Base-by-base conservation (phyloP, 2,888 invertebrate species). In the Gymnocheta viridis region DNA sequence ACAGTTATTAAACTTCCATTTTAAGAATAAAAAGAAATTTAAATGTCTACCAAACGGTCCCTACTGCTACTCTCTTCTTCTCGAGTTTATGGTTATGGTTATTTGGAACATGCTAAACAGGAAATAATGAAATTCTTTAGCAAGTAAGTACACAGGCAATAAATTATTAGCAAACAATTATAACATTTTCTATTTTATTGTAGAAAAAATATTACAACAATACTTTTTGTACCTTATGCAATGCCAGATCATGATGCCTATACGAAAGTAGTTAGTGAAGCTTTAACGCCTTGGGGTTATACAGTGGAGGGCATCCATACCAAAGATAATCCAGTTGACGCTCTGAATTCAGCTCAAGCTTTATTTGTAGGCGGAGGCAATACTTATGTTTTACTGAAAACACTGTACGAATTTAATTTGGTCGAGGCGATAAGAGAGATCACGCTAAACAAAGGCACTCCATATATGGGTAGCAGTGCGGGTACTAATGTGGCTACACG, bases 351-450 rank as follows among this genome's bases (percentile, higher is more conserved):
- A 24, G 94, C 96, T 0, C 93, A 96, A 91, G 95, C 95, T 32
- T 94, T 96, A 86, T 96, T 95, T 91, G 91, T 96, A 41, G 96
- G 96, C 9, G 96, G 96, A 62, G 96, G 96, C 56, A 97, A 97
- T 89, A 96, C 96, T 24, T 97, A 96, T 91, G 92, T 94, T 19
- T 93, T 97, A 22, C 90, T 96, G 27, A 95, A 95, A 90, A 93
- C 93, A 0, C 91, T 96, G 6, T 96, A 96, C 89, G 95, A 96
- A 29, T 92, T 94, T 47, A 82, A 95, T 76, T 91, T 96, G 51
- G 91, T 96, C 2, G 92, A 94, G 35, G 88, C 93, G 2, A 96
- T 97, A 85, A 93, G 93, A 67, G 93, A 94, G 51, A 93, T 93
- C 87, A 95, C 96, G 2, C 88, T 95, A 56, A 89, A 93, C 88